Conservation (phyloP, 2,113 vertebrate species). For the Callorhinus ursinus region DNA sequence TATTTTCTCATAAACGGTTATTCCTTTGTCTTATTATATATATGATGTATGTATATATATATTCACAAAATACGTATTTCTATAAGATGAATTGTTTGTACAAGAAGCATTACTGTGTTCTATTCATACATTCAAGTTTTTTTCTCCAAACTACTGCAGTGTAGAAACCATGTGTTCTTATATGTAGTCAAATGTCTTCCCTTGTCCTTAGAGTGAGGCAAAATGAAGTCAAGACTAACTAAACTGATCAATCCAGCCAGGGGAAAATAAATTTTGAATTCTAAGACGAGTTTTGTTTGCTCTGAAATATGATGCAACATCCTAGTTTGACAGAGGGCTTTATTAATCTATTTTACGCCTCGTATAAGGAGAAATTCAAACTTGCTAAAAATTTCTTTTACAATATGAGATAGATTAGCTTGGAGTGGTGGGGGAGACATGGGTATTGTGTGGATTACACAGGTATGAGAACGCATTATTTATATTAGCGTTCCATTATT, state of each 20-base stretch:
- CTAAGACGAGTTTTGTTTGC: slow-evolving; percentile 49
- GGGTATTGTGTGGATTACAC: neutral
- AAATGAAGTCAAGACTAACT: slow-evolving; percentile 25
- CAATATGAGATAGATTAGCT: slow-evolving; percentile 36
- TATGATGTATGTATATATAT: too few relatives aligned
- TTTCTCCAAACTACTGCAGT: neutral
- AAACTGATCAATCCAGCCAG: neutral
- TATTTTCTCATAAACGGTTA: neutral
- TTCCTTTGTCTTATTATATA: neutral
- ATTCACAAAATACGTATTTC: neutral
- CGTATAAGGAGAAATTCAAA: slow-evolving; percentile 34
- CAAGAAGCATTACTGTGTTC: neutral
- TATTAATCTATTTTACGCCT: slow-evolving; percentile 48
- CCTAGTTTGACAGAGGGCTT: slow-evolving; percentile 20
- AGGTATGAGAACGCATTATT: slow-evolving; percentile 31
- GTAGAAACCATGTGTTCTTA: neutral
- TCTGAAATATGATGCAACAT: slow-evolving; percentile 52
- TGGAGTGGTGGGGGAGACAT: neutral
- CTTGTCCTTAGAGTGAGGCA: neutral
- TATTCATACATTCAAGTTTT: neutral
- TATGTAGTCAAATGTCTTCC: neutral
- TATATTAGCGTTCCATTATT: slow-evolving; percentile 60
- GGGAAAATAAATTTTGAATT: slow-evolving; percentile 31
- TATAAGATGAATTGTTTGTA: neutral
- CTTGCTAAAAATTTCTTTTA: slow-evolving; percentile 17